These are phyloP conservation scores for Benthosema pterotum DNA, from an alignment of 2,797 vertebrate species.

Conservation along the genomic window DNA sequence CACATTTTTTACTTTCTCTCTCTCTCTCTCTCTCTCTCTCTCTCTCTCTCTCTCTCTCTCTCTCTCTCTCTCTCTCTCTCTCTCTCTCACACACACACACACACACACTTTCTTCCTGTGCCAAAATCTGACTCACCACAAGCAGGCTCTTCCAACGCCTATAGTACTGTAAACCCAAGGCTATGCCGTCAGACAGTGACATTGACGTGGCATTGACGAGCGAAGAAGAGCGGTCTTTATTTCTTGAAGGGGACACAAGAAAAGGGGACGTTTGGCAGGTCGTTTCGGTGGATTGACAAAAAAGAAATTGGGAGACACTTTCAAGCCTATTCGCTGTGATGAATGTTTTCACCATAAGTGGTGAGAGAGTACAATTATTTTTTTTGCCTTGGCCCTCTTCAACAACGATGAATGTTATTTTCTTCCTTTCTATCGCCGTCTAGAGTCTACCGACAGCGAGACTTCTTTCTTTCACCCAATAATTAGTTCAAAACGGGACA, in stretches of 20 bases:
- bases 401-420: neutral
- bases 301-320: constrained; percentile 11
- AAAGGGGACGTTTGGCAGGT: constrained; percentile 28
- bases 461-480: constrained; percentile 36
- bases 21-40: constrained; percentile 8
- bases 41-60: constrained; percentile 8
- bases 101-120: constrained; percentile 9
- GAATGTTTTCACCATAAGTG: constrained; percentile 14
- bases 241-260: neutral
- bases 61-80: neutral
- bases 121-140: constrained; percentile 31
- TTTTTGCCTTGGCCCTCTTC: constrained; percentile 11
- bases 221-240: neutral
- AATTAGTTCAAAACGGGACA: constrained; percentile 52
- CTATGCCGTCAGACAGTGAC: constrained; percentile 9
- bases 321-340: constrained; percentile 21
- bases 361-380: neutral
- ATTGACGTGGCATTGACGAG: constrained; percentile 27
- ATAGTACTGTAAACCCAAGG: constrained; percentile 17
- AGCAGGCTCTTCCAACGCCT: constrained; percentile 41
- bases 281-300: constrained; percentile 16
- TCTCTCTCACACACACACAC: too few relatives aligned
- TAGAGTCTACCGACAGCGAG: neutral
- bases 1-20: constrained; percentile 10
- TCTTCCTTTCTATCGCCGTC: neutral